These are phyloP conservation scores for Phrynocephalus versicolor DNA, from an alignment of 2,113 vertebrate genomes.

Conservation along the genomic window DNA sequence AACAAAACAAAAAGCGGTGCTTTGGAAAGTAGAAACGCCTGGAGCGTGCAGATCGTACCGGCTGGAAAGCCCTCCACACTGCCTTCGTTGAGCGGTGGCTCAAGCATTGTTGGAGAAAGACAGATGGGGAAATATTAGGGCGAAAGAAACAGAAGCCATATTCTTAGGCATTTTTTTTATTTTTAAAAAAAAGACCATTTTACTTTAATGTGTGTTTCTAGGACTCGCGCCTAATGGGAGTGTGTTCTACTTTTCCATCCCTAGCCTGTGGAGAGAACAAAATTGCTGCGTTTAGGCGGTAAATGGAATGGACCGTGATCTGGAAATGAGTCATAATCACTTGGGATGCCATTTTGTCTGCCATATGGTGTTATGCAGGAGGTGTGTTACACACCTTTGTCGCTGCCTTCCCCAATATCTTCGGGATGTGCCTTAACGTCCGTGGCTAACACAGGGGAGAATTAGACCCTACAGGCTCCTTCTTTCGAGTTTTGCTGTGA, in stretches of 20 bases:
- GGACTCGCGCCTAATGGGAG: not conserved
- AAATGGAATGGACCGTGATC: not conserved
- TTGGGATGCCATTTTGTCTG: too few species aligned
- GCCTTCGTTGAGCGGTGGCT: not conserved
- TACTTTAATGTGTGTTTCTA: not conserved
- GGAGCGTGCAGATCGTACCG: not conserved
- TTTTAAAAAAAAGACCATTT: too few species aligned
- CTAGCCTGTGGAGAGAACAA: not conserved
- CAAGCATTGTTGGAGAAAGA: not conserved
- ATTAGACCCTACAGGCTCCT: not conserved
- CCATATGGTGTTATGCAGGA: not conserved
- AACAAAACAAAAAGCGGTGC: fast-evolving
- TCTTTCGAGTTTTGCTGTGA: not conserved
- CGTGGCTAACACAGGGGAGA: not conserved
- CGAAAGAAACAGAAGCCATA: not conserved
- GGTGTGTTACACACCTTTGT: not conserved
- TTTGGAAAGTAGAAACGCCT: not conserved
- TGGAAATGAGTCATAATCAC: not conserved
- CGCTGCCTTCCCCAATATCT: not conserved
- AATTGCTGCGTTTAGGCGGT: not conserved
- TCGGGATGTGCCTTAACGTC: not conserved
- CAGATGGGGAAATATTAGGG: not conserved
- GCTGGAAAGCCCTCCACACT: not conserved
- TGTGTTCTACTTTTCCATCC: not conserved
- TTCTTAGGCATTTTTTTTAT: not conserved